Conservation (phyloP, 2,888 invertebrate genomes). For the Phymatocera aterrima region DNA sequence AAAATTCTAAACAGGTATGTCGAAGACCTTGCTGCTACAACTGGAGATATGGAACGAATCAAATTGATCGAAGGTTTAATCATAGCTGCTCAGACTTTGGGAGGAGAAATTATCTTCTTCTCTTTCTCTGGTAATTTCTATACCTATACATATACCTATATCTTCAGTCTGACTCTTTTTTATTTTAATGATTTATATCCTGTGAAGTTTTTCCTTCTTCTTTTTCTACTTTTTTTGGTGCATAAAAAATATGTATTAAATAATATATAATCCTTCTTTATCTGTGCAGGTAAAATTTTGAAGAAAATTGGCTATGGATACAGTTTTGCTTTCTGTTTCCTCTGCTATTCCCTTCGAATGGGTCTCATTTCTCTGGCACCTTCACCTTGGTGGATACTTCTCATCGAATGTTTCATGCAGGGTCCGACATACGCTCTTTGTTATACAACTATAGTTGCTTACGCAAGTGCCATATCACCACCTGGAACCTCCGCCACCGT, state of each 20-base stretch:
- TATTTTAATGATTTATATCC: not conserved
- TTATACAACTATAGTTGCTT: slow-evolving; percentile 87
- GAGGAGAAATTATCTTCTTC: slow-evolving; percentile 88
- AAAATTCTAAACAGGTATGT: slow-evolving; percentile 78
- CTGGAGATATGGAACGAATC: slow-evolving; percentile 80
- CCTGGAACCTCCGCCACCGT: slow-evolving; percentile 89
- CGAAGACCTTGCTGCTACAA: slow-evolving; percentile 83
- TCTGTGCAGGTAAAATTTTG: slow-evolving; percentile 83
- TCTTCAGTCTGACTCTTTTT: not conserved
- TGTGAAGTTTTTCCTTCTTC: not conserved
- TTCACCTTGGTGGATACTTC: slow-evolving; percentile 89
- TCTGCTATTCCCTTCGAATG: slow-evolving; percentile 86
- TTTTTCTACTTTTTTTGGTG: slow-evolving; percentile 20
- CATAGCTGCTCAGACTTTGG: slow-evolving; percentile 87
- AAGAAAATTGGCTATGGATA: slow-evolving; percentile 86
- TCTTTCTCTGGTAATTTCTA: slow-evolving; percentile 80
- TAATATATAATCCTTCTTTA: slow-evolving; percentile 5
- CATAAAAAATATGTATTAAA: too few species aligned
- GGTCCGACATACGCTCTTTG: slow-evolving; percentile 92
- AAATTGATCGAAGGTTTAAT: slow-evolving; percentile 88
- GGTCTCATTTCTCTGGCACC: slow-evolving; percentile 85
- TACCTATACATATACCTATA: not conserved
- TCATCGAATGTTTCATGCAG: slow-evolving; percentile 88
- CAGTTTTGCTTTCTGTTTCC: slow-evolving; percentile 86
- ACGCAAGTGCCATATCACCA: slow-evolving; percentile 77